Evolutionary conservation across 2,888 invertebrate species (phyloP).

Genomic region (Euplagia quadripunctaria): DNA sequence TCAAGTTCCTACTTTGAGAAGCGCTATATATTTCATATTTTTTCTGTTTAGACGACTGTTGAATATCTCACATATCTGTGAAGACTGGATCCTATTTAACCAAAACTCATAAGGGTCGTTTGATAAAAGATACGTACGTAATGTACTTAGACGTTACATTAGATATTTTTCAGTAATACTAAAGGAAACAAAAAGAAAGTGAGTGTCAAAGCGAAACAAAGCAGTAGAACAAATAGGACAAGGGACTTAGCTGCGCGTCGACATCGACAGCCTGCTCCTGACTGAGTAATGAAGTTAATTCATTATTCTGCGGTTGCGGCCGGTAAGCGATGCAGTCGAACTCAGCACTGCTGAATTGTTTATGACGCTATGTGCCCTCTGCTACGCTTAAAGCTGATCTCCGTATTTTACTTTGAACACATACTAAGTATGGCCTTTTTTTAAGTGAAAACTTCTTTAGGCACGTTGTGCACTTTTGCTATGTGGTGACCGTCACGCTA

Average conservation of each 20-base stretch:
- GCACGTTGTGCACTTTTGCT: no score
- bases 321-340: constrained; percentile 69
- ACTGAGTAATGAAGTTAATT: constrained; percentile 66
- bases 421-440: not conserved
- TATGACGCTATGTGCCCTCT: constrained; percentile 49
- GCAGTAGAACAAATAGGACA: constrained; percentile 26
- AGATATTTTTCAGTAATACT: not conserved
- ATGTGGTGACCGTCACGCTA: no score
- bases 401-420: not conserved
- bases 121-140: not conserved
- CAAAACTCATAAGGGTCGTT: not conserved
- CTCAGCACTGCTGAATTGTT: constrained; percentile 56
- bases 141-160: not conserved
- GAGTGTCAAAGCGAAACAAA: constrained; percentile 28
- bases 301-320: constrained; percentile 72
- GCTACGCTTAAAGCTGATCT: constrained; percentile 15
- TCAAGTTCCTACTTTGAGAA: no score
- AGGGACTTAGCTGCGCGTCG: constrained; percentile 7
- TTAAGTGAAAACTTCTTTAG: no score
- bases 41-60: no score
- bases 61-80: no score
- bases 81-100: not conserved
- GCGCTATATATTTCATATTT: no score
- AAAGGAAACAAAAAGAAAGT: not conserved
- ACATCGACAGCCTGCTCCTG: constrained; percentile 47